Conservation (phyloP, 1,140 invertebrate genomes). For the Aphelenchoides fujianensis region DNA sequence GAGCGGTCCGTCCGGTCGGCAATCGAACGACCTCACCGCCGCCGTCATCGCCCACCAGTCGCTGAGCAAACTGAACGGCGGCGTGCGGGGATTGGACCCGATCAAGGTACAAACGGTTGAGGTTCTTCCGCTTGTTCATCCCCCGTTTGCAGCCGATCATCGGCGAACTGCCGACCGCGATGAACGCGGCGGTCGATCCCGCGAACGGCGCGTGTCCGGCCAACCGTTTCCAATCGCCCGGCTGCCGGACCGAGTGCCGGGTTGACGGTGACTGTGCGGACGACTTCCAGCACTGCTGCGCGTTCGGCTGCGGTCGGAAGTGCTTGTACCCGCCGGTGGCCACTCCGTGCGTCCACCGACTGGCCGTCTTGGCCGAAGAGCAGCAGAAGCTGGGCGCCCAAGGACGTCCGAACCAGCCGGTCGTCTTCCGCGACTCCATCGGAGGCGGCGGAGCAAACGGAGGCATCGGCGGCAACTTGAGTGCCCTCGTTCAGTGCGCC, state of each 20-base stretch:
- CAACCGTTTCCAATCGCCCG: conserved; percentile 40
- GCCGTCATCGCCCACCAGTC: neutral
- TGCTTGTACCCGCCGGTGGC: conserved; percentile 37
- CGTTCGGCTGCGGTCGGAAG: conserved; percentile 39
- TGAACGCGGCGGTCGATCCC: neutral
- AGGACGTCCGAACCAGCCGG: conserved; percentile 4
- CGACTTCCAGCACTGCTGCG: conserved; percentile 40
- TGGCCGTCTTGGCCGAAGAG: conserved; percentile 35
- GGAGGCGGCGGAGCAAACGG: too few relatives aligned
- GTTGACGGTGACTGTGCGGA: conserved; percentile 36
- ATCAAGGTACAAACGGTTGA: neutral
- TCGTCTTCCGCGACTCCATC: neutral
- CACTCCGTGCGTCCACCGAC: conserved; percentile 39
- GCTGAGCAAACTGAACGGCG: too few relatives aligned
- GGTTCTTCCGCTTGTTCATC: too few relatives aligned
- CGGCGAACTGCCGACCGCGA: neutral
- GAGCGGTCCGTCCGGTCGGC: too few relatives aligned
- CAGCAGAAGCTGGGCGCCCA: conserved; percentile 24
- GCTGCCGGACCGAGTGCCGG: conserved; percentile 40
- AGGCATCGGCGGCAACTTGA: neutral
- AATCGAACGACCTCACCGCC: conserved; percentile 5
- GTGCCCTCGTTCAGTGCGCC: neutral
- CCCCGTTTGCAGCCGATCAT: conserved; percentile 13
- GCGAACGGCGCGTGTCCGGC: conserved; percentile 27
- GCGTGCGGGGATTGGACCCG: neutral